Conservation (phyloP, 2,113 vertebrate species). For the Ochotona princeps region DNA sequence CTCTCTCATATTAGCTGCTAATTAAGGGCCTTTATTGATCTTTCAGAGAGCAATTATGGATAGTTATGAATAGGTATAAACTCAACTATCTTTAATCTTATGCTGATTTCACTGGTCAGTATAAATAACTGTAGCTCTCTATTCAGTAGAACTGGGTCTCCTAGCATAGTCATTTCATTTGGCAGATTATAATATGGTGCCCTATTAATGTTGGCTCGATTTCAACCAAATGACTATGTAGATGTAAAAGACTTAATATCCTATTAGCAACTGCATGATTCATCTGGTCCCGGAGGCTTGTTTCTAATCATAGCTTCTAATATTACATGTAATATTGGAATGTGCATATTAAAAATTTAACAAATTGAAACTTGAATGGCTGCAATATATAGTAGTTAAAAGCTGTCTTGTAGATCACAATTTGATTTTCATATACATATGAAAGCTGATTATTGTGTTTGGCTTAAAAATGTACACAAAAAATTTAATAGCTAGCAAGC, state of each 20-base stretch:
- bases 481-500: conserved; percentile 17
- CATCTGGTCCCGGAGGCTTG: conserved; percentile 71
- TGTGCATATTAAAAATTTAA: conserved; percentile 72
- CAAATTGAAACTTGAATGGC: conserved; percentile 56
- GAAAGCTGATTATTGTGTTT: conserved; percentile 54
- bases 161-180: conserved; percentile 62
- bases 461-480: conserved; percentile 17
- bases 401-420: conserved; percentile 26
- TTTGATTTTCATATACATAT: conserved; percentile 28
- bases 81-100: conserved; percentile 45
- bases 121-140: conserved; percentile 23
- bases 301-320: conserved; percentile 73
- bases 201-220: conserved; percentile 73
- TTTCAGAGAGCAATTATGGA: conserved; percentile 56
- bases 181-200: conserved; percentile 66
- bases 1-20: conserved; percentile 25
- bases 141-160: conserved; percentile 19
- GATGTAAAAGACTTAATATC: conserved; percentile 76
- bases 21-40: conserved; percentile 47
- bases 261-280: conserved; percentile 73
- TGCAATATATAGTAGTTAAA: conserved; percentile 61
- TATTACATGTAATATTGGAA: conserved; percentile 67
- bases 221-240: conserved; percentile 75
- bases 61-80: neutral
- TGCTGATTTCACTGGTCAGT: neutral